phyloP scores from a whole-genome alignment of 2,797 vertebrate species.

The Aphelocoma californica region DNA sequence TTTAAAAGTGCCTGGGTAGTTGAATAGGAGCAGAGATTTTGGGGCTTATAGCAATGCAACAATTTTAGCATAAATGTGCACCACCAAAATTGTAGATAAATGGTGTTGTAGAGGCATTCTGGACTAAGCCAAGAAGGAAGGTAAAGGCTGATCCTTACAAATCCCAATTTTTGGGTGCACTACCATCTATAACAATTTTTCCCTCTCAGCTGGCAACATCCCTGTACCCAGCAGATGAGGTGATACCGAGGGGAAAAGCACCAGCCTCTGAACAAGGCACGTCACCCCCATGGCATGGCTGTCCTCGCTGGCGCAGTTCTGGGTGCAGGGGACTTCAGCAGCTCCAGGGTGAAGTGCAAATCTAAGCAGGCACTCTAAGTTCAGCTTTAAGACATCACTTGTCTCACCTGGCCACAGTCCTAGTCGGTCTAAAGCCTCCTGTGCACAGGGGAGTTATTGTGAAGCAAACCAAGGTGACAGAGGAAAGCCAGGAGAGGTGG shows the following conservation, averaged over 20 bases:
- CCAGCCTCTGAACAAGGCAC: background rate
- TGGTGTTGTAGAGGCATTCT: background rate
- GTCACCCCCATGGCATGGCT: background rate
- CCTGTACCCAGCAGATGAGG: background rate
- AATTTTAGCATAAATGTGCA: background rate
- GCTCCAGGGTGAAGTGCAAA: background rate
- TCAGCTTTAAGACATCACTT: background rate
- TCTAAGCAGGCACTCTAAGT: background rate
- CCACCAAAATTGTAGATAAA: background rate
- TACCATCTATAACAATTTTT: background rate
- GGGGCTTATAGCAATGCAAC: background rate
- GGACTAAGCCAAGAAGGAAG: background rate
- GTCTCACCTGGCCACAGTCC: background rate
- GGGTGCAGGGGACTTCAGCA: background rate
- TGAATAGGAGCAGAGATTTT: background rate
- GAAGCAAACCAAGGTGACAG: background rate
- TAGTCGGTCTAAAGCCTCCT: background rate
- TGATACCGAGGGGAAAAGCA: background rate
- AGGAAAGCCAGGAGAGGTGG: background rate
- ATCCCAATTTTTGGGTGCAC: background rate
- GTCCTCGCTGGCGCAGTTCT: background rate
- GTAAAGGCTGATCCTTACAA: background rate
- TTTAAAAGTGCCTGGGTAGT: background rate
- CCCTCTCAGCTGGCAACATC: background rate
- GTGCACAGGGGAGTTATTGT: background rate